A percentile compares a stretch with the other conserved stretches of the same genome.
These are phyloP conservation scores for Leptopilina myrica DNA, from an alignment of 2,888 invertebrate species.

Conservation along the genomic window DNA sequence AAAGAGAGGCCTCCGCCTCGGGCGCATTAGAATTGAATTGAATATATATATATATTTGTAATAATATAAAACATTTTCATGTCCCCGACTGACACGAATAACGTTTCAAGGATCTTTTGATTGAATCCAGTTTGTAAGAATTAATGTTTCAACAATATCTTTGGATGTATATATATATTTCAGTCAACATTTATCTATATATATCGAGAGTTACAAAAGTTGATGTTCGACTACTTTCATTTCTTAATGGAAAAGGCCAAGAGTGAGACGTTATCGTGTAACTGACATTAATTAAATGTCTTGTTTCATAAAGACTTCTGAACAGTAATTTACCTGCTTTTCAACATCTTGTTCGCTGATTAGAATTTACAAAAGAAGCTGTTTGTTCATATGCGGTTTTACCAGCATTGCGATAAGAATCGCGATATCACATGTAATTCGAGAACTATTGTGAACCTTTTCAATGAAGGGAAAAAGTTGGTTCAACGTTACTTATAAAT, in stretches of 20 bases:
- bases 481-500: too few species aligned
- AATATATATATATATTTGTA: constrained; percentile 38
- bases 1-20: not conserved
- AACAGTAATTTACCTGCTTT: not conserved
- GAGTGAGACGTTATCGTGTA: constrained; percentile 6
- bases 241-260: not conserved
- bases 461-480: too few species aligned
- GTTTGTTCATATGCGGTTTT: too few species aligned
- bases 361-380: too few species aligned
- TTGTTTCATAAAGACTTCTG: not conserved
- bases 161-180: not conserved
- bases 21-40: constrained; percentile 39
- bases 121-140: not conserved
- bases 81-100: constrained; percentile 34
- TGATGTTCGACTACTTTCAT: not conserved
- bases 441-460: too few species aligned
- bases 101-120: constrained; percentile 11
- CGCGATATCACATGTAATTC: too few species aligned
- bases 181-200: not conserved
- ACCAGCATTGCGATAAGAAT: too few species aligned
- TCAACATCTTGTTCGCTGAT: too few species aligned
- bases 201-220: not conserved
- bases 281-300: constrained; percentile 11
- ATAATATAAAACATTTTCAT: not conserved
- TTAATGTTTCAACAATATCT: not conserved